Percentiles rank a stretch among this genome's conserved stretches.
Evolutionary conservation across 1,140 invertebrate genomes (phyloP).

Genomic region (Eumeta japonica): DNA sequence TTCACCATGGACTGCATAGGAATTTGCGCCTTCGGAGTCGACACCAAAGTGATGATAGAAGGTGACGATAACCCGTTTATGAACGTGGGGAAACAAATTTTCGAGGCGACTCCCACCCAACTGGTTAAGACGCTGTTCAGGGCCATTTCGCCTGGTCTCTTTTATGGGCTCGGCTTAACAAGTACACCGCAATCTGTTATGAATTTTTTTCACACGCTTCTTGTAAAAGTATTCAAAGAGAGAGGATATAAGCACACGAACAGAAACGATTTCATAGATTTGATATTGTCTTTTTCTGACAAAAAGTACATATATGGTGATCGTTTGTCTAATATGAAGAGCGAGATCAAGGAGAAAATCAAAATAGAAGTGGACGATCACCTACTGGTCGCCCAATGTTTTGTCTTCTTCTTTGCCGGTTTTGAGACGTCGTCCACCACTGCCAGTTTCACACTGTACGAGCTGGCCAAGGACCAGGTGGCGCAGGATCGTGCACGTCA

Average conservation of each 20-base stretch:
- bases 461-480: too few species aligned
- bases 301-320: constrained; percentile 16
- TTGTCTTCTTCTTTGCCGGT: constrained; percentile 24
- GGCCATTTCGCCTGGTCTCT: constrained; percentile 1
- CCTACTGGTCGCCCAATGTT: constrained; percentile 18
- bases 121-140: too few species aligned
- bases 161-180: constrained; percentile 5
- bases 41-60: constrained; percentile 40
- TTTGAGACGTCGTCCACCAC: constrained; percentile 47
- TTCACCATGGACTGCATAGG: constrained; percentile 60
- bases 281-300: constrained; percentile 38
- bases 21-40: constrained; percentile 55
- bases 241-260: constrained; percentile 31
- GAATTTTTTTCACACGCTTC: constrained; percentile 34
- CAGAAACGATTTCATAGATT: constrained; percentile 48
- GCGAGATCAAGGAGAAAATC: too few species aligned
- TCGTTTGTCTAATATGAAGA: neutral
- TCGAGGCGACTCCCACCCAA: neutral
- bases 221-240: constrained; percentile 33
- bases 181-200: too few species aligned
- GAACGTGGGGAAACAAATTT: constrained; percentile 1
- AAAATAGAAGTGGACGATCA: constrained; percentile 8
- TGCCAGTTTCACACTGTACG: constrained; percentile 42
- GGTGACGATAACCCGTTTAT: constrained; percentile 23
- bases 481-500: constrained; percentile 46